Evolutionary conservation across 1,140 invertebrate genomes (phyloP).

Genomic region (Apis cerana): DNA sequence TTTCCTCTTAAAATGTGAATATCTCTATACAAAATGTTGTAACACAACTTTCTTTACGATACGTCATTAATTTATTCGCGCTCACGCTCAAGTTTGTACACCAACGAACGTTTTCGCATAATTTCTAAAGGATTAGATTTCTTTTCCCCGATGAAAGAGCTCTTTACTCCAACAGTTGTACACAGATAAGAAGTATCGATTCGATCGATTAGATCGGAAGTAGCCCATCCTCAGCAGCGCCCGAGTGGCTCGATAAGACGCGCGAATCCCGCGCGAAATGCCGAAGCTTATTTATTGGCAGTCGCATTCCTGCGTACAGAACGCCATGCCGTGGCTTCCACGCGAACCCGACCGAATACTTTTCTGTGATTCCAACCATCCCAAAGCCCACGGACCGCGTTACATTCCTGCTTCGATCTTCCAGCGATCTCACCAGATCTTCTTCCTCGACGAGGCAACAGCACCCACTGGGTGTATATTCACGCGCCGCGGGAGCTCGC

Average conservation of each 20-base stretch:
- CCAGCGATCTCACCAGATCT: slow-evolving; percentile 50
- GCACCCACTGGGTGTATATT: slow-evolving; percentile 57
- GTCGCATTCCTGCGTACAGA: slow-evolving; percentile 43
- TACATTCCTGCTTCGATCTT: slow-evolving; percentile 66
- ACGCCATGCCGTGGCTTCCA: slow-evolving; percentile 35
- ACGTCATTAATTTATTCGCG: background rate
- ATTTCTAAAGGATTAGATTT: slow-evolving; percentile 5
- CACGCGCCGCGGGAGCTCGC: slow-evolving; percentile 65
- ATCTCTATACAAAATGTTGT: background rate
- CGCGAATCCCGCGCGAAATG: slow-evolving; percentile 66
- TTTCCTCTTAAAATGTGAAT: background rate
- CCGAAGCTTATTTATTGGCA: slow-evolving; percentile 64
- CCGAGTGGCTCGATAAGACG: slow-evolving; percentile 53
- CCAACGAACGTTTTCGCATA: background rate
- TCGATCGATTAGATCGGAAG: slow-evolving; percentile 32
- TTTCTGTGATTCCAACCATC: slow-evolving; percentile 60
- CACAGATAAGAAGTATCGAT: slow-evolving; percentile 36
- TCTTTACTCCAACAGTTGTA: background rate
- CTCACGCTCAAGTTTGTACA: background rate
- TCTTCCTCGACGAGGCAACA: slow-evolving; percentile 26
- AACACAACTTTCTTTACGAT: background rate
- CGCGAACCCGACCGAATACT: slow-evolving; percentile 47
- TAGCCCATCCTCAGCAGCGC: background rate
- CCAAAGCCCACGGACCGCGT: slow-evolving; percentile 46
- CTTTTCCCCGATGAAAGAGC: background rate